Base-by-base conservation (phyloP, 2,113 vertebrate species). In the Lepus europaeus region DNA sequence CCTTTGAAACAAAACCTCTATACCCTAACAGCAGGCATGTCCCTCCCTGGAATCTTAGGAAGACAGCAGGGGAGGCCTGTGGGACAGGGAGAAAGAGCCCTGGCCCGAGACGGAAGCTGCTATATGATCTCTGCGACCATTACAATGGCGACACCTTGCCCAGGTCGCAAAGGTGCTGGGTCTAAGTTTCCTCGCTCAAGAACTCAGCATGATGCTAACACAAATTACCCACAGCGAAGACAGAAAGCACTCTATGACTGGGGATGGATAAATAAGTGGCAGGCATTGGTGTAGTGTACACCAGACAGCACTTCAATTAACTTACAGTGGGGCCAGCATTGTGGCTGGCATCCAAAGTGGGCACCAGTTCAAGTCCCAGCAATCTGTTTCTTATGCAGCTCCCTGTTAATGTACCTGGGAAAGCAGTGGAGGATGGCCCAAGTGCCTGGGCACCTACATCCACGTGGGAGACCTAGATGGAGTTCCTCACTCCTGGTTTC, bases 161-260 rank as follows among this genome's bases (percentile, higher is more conserved):
- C 3, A 31, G 53, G 63, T 81, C 72, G 72, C 73, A 80, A 51
- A 66, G 81, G 6, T 31, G 39, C 64, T 59, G 56, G 16, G 22
- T 87, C 45, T 39, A 84, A 63, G 49, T 80, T 17, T 68, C 49
- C 68, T 64, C 88, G 13, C 20, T 83, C 93, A 45, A 89, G 88
- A 84, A 89, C 33, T 36, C 33, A 49, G 39, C 14, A 27, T 81
- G 61, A 45, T 8, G 13, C 53, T 78, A 53, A 63, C 39, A 69
- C 76, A 17, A 74, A 61, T 66, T 51, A 45, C 2, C 16, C 66
- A 73, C 0, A 59, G 8, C 22, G 78, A 33, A 3, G 7, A 82
- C 5, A 14, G 49, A 96, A 74, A 91, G 59, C 2, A 12, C 22
- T 45, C 49, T 56, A 77, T 68, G 53, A 74, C 4, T 20, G 17